phyloP scores from a whole-genome alignment of 2,888 invertebrate species.

The Arctia plantaginis region DNA sequence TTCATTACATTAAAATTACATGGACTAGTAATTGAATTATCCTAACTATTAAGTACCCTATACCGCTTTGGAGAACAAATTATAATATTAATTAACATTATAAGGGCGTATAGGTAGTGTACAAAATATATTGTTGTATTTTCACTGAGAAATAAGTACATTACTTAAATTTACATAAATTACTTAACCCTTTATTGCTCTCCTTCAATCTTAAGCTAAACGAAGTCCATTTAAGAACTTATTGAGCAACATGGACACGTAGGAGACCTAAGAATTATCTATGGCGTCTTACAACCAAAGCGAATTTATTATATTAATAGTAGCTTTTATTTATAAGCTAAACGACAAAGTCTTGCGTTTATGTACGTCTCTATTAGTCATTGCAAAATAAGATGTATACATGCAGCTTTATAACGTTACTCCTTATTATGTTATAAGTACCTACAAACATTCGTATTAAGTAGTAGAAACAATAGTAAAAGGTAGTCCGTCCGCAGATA shows the following conservation, averaged over 20 bases:
- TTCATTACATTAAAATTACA: conserved; percentile 83
- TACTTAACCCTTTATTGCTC: conserved; percentile 77
- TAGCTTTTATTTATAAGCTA: conserved; percentile 44
- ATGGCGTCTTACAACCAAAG: conserved; percentile 47
- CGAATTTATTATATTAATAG: conserved; percentile 29
- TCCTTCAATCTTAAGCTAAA: conserved; percentile 79
- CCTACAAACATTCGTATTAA: background rate
- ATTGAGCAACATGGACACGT: conserved; percentile 85
- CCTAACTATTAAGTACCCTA: conserved; percentile 86
- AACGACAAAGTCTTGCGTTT: conserved; percentile 17
- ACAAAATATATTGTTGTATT: conserved; percentile 64
- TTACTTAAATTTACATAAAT: conserved; percentile 71
- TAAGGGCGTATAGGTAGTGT: conserved; percentile 67
- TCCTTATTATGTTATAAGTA: background rate
- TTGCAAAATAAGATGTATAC: conserved; percentile 24
- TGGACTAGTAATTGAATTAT: conserved; percentile 86
- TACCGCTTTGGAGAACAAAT: conserved; percentile 84
- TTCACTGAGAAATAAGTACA: conserved; percentile 72
- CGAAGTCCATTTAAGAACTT: conserved; percentile 73
- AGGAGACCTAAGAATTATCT: conserved; percentile 62
- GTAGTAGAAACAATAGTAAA: background rate
- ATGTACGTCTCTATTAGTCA: conserved; percentile 16
- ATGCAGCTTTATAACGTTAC: background rate
- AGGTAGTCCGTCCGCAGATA: background rate
- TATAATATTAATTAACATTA: conserved; percentile 63